Evolutionary conservation across 2,888 invertebrate genomes (phyloP).

Genomic region (Vannuccia rotundouncinata): DNA sequence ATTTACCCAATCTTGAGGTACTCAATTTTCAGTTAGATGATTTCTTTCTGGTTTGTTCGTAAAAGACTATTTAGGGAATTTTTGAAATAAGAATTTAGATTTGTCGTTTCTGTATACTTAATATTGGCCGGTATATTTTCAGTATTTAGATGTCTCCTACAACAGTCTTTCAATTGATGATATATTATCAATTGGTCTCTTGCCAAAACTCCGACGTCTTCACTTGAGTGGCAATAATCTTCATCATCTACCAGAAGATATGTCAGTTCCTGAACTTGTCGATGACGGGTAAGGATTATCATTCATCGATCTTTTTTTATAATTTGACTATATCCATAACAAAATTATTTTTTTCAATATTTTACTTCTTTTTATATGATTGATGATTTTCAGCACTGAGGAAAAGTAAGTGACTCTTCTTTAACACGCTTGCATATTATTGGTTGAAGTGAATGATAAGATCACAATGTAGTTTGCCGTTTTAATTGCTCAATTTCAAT

Average conservation of each 20-base stretch:
- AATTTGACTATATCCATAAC: too few species aligned
- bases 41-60: too few species aligned
- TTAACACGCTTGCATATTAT: too few species aligned
- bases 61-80: background rate
- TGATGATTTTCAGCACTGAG: too few species aligned
- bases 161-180: constrained; percentile 53
- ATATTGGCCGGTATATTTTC: constrained; percentile 38
- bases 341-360: too few species aligned
- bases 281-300: constrained; percentile 43
- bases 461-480: too few species aligned
- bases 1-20: constrained; percentile 11
- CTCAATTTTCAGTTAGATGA: background rate
- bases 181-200: constrained; percentile 48
- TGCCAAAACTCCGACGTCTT: constrained; percentile 49
- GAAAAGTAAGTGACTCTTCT: too few species aligned
- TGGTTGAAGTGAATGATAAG: too few species aligned
- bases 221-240: constrained; percentile 53
- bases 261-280: constrained; percentile 47
- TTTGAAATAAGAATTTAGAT: background rate
- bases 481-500: too few species aligned
- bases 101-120: background rate
- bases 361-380: too few species aligned
- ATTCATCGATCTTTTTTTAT: background rate
- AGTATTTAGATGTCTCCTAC: constrained; percentile 55
- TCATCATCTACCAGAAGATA: constrained; percentile 47